phyloP scores from a whole-genome alignment of 2,113 vertebrate species.

The Leptobrachium ailaonicum region DNA sequence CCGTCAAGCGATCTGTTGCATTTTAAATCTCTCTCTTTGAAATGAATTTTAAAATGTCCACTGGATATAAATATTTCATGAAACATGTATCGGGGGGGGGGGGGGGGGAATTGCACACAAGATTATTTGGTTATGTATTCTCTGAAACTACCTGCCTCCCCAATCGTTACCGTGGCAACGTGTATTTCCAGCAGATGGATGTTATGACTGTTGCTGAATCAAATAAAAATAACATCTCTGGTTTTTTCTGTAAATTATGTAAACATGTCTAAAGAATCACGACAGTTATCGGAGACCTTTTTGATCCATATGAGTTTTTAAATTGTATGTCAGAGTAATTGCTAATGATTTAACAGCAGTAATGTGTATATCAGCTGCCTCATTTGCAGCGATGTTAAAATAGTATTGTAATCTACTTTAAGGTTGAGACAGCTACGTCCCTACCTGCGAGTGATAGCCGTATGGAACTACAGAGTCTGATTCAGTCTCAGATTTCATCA shows the following conservation, averaged over 20 bases:
- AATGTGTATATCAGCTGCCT: too few relatives aligned
- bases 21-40: neutral
- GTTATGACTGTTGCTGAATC: constrained; percentile 31
- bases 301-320: too few relatives aligned
- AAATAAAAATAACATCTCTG: constrained; percentile 9
- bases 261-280: constrained; percentile 6
- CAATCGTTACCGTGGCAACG: constrained; percentile 20
- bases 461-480: too few relatives aligned
- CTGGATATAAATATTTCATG: constrained; percentile 2
- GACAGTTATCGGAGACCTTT: too few relatives aligned
- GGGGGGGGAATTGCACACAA: neutral
- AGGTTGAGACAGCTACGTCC: too few relatives aligned
- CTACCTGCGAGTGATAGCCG: too few relatives aligned
- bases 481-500: too few relatives aligned
- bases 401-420: too few relatives aligned
- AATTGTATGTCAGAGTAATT: too few relatives aligned
- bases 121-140: constrained; percentile 4
- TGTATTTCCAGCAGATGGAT: constrained; percentile 21
- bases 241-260: constrained; percentile 4
- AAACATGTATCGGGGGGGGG: neutral
- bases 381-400: too few relatives aligned
- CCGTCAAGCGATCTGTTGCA: neutral
- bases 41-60: neutral
- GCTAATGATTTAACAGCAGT: too few relatives aligned
- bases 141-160: constrained; percentile 4